Base-by-base conservation (phyloP, 2,888 invertebrate species). In the Drosophila kuntzei region DNA sequence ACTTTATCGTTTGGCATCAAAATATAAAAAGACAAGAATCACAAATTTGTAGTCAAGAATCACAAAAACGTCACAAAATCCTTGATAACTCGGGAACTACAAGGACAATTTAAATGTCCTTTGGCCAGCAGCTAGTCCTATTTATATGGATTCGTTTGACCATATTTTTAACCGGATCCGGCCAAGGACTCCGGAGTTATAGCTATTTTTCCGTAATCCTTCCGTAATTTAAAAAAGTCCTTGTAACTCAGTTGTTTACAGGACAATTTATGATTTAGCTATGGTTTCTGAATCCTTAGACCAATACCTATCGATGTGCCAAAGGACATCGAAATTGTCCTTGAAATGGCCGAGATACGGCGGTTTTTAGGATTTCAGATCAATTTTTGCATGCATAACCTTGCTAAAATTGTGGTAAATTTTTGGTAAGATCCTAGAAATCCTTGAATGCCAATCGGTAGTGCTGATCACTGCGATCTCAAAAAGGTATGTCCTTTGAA, bases 281-380 rank as follows among this genome's bases (percentile, higher is more conserved):
- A 8, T 14, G 36, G 14, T 16, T 7, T 36, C 14, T 8, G 14
- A 14, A 3, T 36, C 16, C 8, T 16, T 16, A 8, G 8, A n/a
- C 0, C n/a, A 34, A 6, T 34, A 7, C 3, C 34, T n/a, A n/a
- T 6, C n/a, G 7, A 22, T 25, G 7, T 44, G 14, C 8, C 2
- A 14, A 44, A 44, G 44, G 44, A 46, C 46, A 46, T 46, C 11
- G 2, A 16, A 29, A 29, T 46, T 6, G 29, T 29, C 46, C 12
- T 46, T 9, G 3, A 29, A 46, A 27, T 46, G 27, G 2, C 6
- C 0, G 27, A 46, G 16, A 16, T 27, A 46, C 29, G 16, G 12
- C 6, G 16, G 11, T 18, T 9, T 37, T 37, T 18, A 3, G 16
- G 16, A 9, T 16, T 37, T 37, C 9, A 0, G 16, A 4, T 11